Percentiles rank a stretch among this genome's conserved stretches.
Conservation (phyloP, 2,797 vertebrate genomes). For the Acrossocheilus wenchowensis region DNA sequence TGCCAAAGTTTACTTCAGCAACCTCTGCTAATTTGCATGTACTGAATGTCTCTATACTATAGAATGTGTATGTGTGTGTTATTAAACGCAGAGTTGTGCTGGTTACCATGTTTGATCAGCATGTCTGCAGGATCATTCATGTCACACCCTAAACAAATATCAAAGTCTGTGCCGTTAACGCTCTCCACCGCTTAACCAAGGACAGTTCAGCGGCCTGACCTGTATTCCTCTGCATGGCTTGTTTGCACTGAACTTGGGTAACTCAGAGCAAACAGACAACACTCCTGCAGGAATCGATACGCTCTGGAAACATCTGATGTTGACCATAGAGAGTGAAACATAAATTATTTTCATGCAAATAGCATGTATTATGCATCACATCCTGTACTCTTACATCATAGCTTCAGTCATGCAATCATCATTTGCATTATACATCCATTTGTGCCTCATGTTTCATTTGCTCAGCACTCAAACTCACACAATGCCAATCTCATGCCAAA, state of each 20-base stretch:
- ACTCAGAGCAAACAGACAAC: constrained; percentile 29
- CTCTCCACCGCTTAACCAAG: background rate
- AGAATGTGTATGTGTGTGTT: background rate
- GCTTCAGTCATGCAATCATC: background rate
- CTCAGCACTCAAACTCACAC: background rate
- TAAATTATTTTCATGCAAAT: background rate
- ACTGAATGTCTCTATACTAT: background rate
- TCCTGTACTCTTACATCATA: background rate
- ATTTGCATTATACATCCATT: background rate
- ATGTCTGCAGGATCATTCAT: background rate
- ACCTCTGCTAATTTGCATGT: background rate
- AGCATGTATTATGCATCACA: background rate
- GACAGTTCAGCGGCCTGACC: background rate
- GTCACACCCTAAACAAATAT: constrained; percentile 64
- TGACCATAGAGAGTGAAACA: background rate
- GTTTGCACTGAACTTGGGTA: background rate
- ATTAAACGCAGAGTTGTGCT: background rate
- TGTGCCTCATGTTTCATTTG: background rate
- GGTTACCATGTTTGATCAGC: background rate
- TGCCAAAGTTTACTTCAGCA: background rate
- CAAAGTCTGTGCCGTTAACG: constrained; percentile 60
- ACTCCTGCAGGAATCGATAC: background rate
- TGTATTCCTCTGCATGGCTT: background rate
- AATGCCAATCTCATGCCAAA: background rate
- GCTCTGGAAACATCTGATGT: background rate